Evolutionary conservation across 2,797 vertebrate genomes (phyloP), one percentile per base, ranked within the genome.

Genomic region (Apogon hyalosoma): DNA sequence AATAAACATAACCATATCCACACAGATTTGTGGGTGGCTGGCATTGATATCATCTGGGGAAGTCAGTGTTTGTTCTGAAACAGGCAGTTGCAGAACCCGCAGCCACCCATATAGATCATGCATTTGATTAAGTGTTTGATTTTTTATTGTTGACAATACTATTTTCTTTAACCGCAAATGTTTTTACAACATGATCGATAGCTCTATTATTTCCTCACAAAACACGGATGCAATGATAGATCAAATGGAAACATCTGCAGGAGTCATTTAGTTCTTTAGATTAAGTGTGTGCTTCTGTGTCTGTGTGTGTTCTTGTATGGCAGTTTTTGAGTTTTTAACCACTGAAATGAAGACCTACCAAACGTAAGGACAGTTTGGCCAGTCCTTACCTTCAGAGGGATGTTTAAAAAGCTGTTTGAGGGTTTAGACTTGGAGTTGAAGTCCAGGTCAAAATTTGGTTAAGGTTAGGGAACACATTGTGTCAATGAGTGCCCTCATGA

Each of bases 71-170:
- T 75, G 38, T 48, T 47, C 40, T 42, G n/a, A 77, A 75, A 52
- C 24, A 57, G 31, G 39, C 49, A 80, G 74, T 82, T 67, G 69
- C 19, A 41, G 21, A 67, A 56, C 79, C 67, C 62, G 73, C 63
- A 70, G 18, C n/a, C 69, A 45, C 41, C 48, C 12, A 69, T 62
- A 11, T 1, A 47, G 58, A 31, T 43, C 60, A 76, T 47, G 59
- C 46, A 57, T 5, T 0, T 62, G 42, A 66, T 53, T 61, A 47
- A 56, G 11, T 38, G 31, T 70, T 68, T 31, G 31, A 16, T 0
- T 56, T 57, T 63, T 49, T 39, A 21, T 0, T 31, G 58, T 73
- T 62, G 53, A 66, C 65, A 69, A 48, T 75, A 38, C 61, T 62
- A 28, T 75, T 49, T 75, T 63, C 71, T 77, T 79, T 66, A 9